Evolutionary conservation across 1,140 invertebrate genomes (phyloP).

Genomic region (Arion vulgaris): DNA sequence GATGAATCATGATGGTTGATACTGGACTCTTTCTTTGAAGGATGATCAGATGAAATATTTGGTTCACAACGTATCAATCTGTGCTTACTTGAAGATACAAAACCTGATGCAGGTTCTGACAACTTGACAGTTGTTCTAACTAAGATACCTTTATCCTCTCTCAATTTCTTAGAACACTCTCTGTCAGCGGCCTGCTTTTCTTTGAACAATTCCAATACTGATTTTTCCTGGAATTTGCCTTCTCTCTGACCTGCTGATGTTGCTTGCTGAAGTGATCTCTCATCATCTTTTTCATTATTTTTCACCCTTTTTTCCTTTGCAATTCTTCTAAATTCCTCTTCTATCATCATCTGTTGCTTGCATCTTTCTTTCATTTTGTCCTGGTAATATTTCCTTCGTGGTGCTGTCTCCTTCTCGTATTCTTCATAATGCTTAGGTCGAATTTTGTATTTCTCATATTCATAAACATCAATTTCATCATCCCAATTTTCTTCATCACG

Average conservation of each 20-base stretch:
- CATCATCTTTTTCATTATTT: not conserved
- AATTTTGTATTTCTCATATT: conserved; percentile 3
- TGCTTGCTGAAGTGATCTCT: not conserved
- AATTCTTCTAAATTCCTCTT: not conserved
- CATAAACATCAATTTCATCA: conserved; percentile 13
- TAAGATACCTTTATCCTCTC: not conserved
- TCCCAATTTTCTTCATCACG: conserved; percentile 19
- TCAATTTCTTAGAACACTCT: not conserved
- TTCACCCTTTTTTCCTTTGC: not conserved
- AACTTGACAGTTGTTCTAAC: not conserved
- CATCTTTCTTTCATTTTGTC: conserved; percentile 4
- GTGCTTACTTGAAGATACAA: not conserved
- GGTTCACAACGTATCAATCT: not conserved
- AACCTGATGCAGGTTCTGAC: not conserved
- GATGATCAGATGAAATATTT: not conserved
- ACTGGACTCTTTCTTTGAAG: not conserved
- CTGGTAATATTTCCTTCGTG: not conserved
- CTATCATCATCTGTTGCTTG: not conserved
- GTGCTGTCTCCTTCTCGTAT: not conserved
- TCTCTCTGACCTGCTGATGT: not conserved
- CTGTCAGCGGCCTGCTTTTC: not conserved
- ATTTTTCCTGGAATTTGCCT: not conserved
- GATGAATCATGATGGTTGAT: not conserved
- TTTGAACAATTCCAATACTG: not conserved
- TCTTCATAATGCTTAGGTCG: not conserved